Percentiles rank a stretch among this genome's conserved stretches.
Evolutionary conservation across 2,797 vertebrate genomes (phyloP).

Genomic region (Fratercula arctica): DNA sequence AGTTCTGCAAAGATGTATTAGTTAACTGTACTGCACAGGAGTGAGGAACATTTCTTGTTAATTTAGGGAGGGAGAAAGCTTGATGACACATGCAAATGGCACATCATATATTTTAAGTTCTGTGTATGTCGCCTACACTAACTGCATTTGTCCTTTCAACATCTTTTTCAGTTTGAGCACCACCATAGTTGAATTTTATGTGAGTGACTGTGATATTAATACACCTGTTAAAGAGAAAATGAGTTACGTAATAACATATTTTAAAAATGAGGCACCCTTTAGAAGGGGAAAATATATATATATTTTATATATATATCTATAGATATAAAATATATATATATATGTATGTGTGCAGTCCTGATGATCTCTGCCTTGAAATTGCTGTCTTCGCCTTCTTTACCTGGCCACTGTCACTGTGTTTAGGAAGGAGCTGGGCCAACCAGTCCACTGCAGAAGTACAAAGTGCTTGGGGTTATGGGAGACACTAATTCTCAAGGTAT

Average conservation of each 20-base stretch:
- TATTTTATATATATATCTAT: too few species aligned
- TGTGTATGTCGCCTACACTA: slow-evolving; percentile 44
- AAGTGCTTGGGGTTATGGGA: not conserved
- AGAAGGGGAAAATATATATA: not conserved
- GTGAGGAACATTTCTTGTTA: slow-evolving; percentile 58
- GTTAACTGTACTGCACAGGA: slow-evolving; percentile 51
- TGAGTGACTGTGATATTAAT: slow-evolving; percentile 40
- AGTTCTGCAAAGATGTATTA: slow-evolving; percentile 48
- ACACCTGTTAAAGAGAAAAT: slow-evolving; percentile 23
- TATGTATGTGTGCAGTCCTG: not conserved
- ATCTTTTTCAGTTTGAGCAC: slow-evolving; percentile 24
- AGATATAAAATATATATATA: not conserved
- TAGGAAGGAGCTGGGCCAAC: slow-evolving; percentile 9
- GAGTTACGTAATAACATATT: not conserved
- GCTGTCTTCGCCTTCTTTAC: not conserved
- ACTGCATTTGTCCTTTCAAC: slow-evolving; percentile 57
- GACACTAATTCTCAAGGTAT: not conserved
- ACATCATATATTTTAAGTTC: slow-evolving; percentile 63
- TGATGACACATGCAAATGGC: slow-evolving; percentile 64
- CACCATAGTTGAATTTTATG: not conserved
- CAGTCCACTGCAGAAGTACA: not conserved
- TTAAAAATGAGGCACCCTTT: not conserved
- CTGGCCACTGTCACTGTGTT: not conserved
- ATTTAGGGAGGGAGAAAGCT: slow-evolving; percentile 59
- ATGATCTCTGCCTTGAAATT: not conserved